Base-by-base conservation (phyloP, 2,797 vertebrate species). In the Siniperca scherzeri region DNA sequence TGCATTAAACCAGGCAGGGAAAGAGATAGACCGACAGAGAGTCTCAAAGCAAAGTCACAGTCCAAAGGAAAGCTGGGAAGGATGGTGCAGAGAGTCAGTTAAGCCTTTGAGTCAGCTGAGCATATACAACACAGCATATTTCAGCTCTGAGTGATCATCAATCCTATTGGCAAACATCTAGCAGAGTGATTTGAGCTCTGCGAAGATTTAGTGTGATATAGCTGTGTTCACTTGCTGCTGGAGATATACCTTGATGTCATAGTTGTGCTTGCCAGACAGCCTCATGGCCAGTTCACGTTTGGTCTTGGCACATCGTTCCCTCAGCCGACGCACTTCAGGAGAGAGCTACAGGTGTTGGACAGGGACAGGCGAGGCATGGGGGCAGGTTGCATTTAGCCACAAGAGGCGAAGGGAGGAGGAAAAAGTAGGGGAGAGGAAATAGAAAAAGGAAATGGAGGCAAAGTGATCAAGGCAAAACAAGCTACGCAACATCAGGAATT, bases 221-320 rank as follows among this genome's bases (percentile, higher is more conserved):
- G 59, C 77, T 30, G 66, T 50, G 84, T 77, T 78, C n/a, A 25
- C 65, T 57, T 60, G 53, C 83, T 64, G 81, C 87, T 36, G 42
- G 64, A 72, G 61, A 50, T 85, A 83, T 99, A 99, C 97, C 97
- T 99, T 99, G 88, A 95, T 96, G 92, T 98, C 96, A 94, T 96
- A 98, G 95, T 96, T 97, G 95, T 97, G 96, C 93, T 97, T 98
- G 92, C 96, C 97, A 95, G 97, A 96, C 91, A 97, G 97, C 96
- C 94, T 96, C 87, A 96, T 94, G 90, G 97, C 96, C 87, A 96
- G 91, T 90, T 98, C 97, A 80, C 96, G 95, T 94, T 97, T 98
- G 96, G 97, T 98, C 96, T 96, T 96, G 96, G 95, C 94, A 89
- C 96, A 98, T 79, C 96, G 96, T 73, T 99, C 98, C 96, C 97